Base-by-base conservation (phyloP, 2,888 invertebrate species). In the Limnephilus marmoratus region DNA sequence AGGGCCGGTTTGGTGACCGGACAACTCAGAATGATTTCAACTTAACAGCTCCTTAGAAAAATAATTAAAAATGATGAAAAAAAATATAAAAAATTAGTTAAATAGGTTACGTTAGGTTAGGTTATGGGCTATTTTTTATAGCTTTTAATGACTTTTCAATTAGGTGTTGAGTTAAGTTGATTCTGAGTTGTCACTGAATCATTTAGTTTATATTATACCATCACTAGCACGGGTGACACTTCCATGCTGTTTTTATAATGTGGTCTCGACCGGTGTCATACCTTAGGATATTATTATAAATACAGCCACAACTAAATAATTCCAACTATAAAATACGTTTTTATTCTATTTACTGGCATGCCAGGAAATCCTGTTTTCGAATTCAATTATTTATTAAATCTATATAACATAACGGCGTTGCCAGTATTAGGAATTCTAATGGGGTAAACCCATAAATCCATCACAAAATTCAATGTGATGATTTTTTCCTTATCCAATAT, bases 171-270 rank as follows among this genome's bases (percentile, higher is more conserved):
- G 37, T 37, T 3, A 3, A 37, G 37, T 37, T 37, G 37, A 4
- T 37, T 37, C 37, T 37, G 37, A 37, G 37, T 37, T 37, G 37
- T 37, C 37, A 37, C 37, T 4, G 3, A 37, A 37, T 4, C 37
- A 41, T 45, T 45, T 45, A 49, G 49, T 49, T 68, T 68, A 9
- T 18, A 9, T n/a, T 18, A 68, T 68, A 15, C 81, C 31, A 82
- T 34, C 81, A 31, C 81, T 82, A 82, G 29, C 81, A n/a, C 18
- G 4, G 31, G 37, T 85, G 45, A 85, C 85, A 85, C 85, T 85
- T 41, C n/a, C 37, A 18, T n/a, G 85, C 1, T 45, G 37, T 45
- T 45, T 45, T 45, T 85, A 85, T 37, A 85, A 85, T 41, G 85
- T 85, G 85, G 31, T 85, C 18, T 85, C 34, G 41, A 41, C 45